Base-by-base conservation (phyloP, 2,888 invertebrate genomes). In the Brenthis ino region DNA sequence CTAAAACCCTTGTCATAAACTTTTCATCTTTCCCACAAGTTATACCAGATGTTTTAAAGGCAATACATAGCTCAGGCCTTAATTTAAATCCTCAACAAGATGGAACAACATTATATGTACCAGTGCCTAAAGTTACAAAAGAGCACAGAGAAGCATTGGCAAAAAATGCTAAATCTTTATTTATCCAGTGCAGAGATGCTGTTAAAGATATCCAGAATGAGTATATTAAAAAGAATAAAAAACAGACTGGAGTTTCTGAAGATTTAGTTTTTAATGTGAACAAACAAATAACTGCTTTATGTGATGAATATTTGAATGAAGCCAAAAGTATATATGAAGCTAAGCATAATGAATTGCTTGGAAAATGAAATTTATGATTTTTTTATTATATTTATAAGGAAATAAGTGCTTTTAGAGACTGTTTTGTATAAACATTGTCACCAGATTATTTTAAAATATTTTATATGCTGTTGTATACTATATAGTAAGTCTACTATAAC, bases 61-160 rank as follows among this genome's bases (percentile, higher is more conserved):
- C 97, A 2, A 94, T 99, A 60, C 88, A 94, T 65, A 94, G 94
- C 51, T 97, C 98, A 70, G 98, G 98, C 12, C 95, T 99, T 93
- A 98, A 98, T 86, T 89, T 99, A 67, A 98, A 97, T 90, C 98
- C 98, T 0, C 98, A 99, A 83, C 98, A 98, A 86, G 99, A 99
- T 83, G 98, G 98, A 28, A 98, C 97, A 1, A 97, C 96, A 2
- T 87, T 99, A 60, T 98, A 95, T 86, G 94, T 99, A 64, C 97
- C 97, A 51, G 94, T 98, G 75, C 98, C 98, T 13, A 98, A 98
- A 87, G 96, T 99, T 0, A 99, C 99, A 0, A 96, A 96, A 82
- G 99, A 99, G 84, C 97, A 98, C 81, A 94, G 99, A 75, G 98
- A 99, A 88, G 94, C 94, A 70, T 91, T 99, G 69, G 95, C 97